Evolutionary conservation across 2,797 vertebrate species (phyloP).

Genomic region (Australoheros facetus): DNA sequence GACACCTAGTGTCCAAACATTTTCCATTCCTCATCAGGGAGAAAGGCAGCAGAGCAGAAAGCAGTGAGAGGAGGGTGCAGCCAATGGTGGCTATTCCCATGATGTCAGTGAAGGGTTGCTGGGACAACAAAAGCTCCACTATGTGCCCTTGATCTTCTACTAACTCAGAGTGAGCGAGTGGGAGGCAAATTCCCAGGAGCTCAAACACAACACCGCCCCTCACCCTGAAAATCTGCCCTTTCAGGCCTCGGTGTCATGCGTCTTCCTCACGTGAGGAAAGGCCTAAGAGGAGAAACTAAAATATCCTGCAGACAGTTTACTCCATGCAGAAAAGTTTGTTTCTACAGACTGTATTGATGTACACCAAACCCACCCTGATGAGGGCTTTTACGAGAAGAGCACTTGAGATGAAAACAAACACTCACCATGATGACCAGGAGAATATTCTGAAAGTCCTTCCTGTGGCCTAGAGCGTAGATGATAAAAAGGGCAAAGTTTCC

Average conservation of each 20-base stretch:
- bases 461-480: slow-evolving; percentile 89
- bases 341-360: not conserved
- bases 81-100: slow-evolving; percentile 33
- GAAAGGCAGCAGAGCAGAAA: slow-evolving; percentile 27
- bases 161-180: slow-evolving; percentile 18
- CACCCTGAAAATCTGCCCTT: slow-evolving; percentile 60
- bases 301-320: not conserved
- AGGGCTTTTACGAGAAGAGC: not conserved
- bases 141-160: slow-evolving; percentile 36
- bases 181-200: slow-evolving; percentile 52
- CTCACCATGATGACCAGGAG: slow-evolving; percentile 95
- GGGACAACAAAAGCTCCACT: slow-evolving; percentile 58
- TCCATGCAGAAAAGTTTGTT: not conserved
- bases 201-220: slow-evolving; percentile 58
- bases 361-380: slow-evolving; percentile 6
- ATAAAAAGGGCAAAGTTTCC: slow-evolving; percentile 97
- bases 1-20: not conserved
- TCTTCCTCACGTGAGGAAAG: not conserved
- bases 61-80: not conserved
- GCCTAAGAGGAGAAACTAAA: not conserved
- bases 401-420: slow-evolving; percentile 11
- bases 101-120: slow-evolving; percentile 35
- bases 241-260: slow-evolving; percentile 29
- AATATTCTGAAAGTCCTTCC: slow-evolving; percentile 92
- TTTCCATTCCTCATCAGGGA: slow-evolving; percentile 31